A percentile compares a stretch with the other conserved stretches of the same genome.
phyloP scores from a whole-genome alignment of 2,888 invertebrate genomes.

The Acrobasis suavella region DNA sequence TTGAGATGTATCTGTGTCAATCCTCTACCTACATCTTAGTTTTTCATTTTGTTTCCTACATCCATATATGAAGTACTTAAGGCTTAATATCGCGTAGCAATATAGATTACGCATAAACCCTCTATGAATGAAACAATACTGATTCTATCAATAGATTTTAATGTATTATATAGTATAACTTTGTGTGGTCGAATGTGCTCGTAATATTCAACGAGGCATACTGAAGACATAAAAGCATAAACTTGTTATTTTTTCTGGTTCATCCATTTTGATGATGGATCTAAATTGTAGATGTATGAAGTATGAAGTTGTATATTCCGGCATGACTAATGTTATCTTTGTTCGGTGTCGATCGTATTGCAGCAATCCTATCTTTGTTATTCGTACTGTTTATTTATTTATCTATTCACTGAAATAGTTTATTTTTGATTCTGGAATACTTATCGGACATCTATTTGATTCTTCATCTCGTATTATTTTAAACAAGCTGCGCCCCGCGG shows the following conservation, averaged over 20 bases:
- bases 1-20: neutral
- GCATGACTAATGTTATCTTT: constrained; percentile 40
- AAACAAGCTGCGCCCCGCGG: no score
- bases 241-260: constrained; percentile 39
- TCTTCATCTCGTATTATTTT: no score
- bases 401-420: neutral
- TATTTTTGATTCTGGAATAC: neutral
- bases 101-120: neutral
- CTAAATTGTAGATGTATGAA: constrained; percentile 28
- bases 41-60: neutral
- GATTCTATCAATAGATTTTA: constrained; percentile 22
- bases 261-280: constrained; percentile 39
- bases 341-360: constrained; percentile 24
- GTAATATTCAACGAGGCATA: constrained; percentile 21
- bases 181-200: constrained; percentile 9
- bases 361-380: constrained; percentile 11
- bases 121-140: constrained; percentile 1
- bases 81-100: constrained; percentile 7
- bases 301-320: constrained; percentile 21
- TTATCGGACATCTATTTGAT: no score
- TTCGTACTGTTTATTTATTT: neutral
- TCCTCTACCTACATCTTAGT: neutral
- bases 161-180: constrained; percentile 4
- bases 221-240: constrained; percentile 42
- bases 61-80: neutral